Conservation (phyloP, 2,797 vertebrate genomes). For the Poeciliopsis presidionis region DNA sequence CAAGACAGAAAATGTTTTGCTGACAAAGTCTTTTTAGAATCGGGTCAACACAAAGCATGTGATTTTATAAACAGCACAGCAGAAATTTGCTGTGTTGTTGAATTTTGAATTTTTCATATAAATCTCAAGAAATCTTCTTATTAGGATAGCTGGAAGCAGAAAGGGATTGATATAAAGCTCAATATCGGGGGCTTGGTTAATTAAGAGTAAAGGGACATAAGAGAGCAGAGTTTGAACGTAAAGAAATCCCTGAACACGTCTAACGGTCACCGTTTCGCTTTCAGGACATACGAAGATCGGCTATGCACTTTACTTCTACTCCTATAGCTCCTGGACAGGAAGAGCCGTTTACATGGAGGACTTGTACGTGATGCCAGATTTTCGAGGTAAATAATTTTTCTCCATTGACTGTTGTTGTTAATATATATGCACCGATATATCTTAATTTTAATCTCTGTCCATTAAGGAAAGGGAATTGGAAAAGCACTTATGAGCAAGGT, state of each 20-base stretch:
- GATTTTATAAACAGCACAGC: too few species aligned
- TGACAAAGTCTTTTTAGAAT: too few species aligned
- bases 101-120: not conserved
- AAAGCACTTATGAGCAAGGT: conserved; percentile 85
- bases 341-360: conserved; percentile 85
- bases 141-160: not conserved
- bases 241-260: not conserved
- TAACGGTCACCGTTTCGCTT: conserved; percentile 8
- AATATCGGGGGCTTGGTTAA: not conserved
- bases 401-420: not conserved
- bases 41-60: too few species aligned
- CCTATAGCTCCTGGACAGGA: conserved; percentile 85
- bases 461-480: conserved; percentile 84
- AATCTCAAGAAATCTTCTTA: not conserved
- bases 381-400: conserved; percentile 75
- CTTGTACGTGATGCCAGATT: conserved; percentile 87
- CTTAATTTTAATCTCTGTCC: not conserved
- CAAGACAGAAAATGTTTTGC: too few species aligned
- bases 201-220: not conserved
- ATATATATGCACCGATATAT: accelerated
- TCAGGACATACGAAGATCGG: conserved; percentile 84
- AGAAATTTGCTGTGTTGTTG: not conserved
- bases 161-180: not conserved
- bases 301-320: conserved; percentile 86
- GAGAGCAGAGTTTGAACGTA: not conserved